A percentile compares a stretch with the other conserved stretches of the same genome.
phyloP scores from a whole-genome alignment of 2,888 invertebrate genomes.

The Drosophila lacicola region DNA sequence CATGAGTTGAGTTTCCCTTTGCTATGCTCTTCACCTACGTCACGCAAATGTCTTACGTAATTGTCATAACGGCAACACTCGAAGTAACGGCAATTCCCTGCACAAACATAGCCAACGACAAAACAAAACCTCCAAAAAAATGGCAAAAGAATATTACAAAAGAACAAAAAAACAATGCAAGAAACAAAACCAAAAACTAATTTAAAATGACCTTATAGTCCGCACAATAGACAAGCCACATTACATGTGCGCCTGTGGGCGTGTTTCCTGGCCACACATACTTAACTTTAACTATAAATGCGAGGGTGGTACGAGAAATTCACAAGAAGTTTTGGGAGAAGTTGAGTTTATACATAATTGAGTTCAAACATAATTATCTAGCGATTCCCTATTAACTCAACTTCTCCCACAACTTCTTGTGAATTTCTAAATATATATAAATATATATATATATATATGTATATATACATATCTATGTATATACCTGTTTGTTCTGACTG shows the following conservation, averaged over 20 bases:
- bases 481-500: too few relatives aligned
- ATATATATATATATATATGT: too few relatives aligned
- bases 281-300: slow-evolving; percentile 53
- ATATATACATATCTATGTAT: too few relatives aligned
- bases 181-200: slow-evolving; percentile 64
- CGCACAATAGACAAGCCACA: slow-evolving; percentile 55
- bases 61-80: slow-evolving; percentile 66
- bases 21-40: slow-evolving; percentile 49
- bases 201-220: slow-evolving; percentile 74
- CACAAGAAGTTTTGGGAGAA: too few relatives aligned
- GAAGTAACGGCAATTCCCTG: slow-evolving; percentile 49
- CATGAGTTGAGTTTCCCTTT: slow-evolving; percentile 60
- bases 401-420: too few relatives aligned
- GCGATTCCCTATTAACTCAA: too few relatives aligned
- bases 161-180: slow-evolving; percentile 3
- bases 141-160: slow-evolving; percentile 17
- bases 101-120: slow-evolving; percentile 46
- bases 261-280: slow-evolving; percentile 41
- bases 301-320: slow-evolving; percentile 33
- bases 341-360: too few relatives aligned
- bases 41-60: slow-evolving; percentile 74
- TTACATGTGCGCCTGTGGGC: slow-evolving; percentile 36
- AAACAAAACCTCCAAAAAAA: slow-evolving; percentile 13
- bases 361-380: too few relatives aligned
- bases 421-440: too few relatives aligned